Conservation (phyloP, 2,888 invertebrate genomes). For the Agriopis aurantiaria region DNA sequence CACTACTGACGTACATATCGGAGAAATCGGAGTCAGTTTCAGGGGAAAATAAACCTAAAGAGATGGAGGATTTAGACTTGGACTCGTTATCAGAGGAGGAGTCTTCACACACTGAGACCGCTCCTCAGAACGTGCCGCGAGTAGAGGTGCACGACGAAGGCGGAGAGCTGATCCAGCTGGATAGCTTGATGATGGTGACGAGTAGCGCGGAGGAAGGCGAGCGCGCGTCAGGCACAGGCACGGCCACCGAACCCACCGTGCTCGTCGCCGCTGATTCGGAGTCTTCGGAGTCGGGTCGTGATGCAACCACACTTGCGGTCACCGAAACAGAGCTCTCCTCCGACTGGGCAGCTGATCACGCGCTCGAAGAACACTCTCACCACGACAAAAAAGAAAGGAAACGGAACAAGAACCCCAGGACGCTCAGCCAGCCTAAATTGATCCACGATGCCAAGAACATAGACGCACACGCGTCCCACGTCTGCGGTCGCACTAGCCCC, state of each 20-base stretch:
- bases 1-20: conserved; percentile 74
- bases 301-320: conserved; percentile 90
- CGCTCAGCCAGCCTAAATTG: conserved; percentile 71
- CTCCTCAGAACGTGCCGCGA: conserved; percentile 87
- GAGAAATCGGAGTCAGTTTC: conserved; percentile 85
- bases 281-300: conserved; percentile 90
- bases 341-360: conserved; percentile 94
- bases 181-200: conserved; percentile 85
- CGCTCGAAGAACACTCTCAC: conserved; percentile 90
- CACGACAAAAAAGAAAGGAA: conserved; percentile 66
- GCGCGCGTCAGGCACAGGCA: conserved; percentile 63
- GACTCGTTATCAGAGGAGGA: conserved; percentile 84
- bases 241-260: conserved; percentile 74
- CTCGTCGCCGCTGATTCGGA: conserved; percentile 79
- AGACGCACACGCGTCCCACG: conserved; percentile 71
- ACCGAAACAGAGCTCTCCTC: conserved; percentile 97
- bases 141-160: conserved; percentile 91
- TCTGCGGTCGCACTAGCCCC: conserved; percentile 74
- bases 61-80: conserved; percentile 84
- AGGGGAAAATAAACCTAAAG: conserved; percentile 64
- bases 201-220: conserved; percentile 57
- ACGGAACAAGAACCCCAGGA: conserved; percentile 68
- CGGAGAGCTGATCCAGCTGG: conserved; percentile 88
- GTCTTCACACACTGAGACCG: conserved; percentile 73
- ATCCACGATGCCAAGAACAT: conserved; percentile 78